Conservation (phyloP, 2,888 invertebrate genomes). For the Catocala fraxini region DNA sequence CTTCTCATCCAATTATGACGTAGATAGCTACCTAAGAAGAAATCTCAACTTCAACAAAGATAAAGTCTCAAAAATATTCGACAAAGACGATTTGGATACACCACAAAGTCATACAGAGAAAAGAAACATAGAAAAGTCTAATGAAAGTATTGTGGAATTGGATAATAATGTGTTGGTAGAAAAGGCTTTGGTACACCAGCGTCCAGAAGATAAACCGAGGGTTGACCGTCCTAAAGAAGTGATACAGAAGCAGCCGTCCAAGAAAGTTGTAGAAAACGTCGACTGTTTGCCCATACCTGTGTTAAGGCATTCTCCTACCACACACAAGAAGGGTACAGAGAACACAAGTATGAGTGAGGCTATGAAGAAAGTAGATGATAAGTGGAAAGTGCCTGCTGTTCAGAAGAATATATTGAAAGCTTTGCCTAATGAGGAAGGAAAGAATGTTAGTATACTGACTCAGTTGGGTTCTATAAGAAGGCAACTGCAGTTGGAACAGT, state of each 20-base stretch:
- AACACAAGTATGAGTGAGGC: conserved; percentile 67
- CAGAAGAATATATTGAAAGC: conserved; percentile 88
- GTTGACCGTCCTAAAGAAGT: conserved; percentile 18
- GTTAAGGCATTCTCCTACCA: conserved; percentile 84
- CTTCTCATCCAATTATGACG: conserved; percentile 77
- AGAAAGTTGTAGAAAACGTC: conserved; percentile 3
- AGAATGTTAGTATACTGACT: conserved; percentile 87
- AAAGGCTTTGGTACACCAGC: conserved; percentile 60
- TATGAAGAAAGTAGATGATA: conserved; percentile 78
- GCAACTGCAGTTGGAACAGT: conserved; percentile 90
- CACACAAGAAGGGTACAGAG: conserved; percentile 30
- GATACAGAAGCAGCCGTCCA: conserved; percentile 27
- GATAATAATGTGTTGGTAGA: conserved; percentile 48
- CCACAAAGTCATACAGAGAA: conserved; percentile 3
- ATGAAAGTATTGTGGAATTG: conserved; percentile 4
- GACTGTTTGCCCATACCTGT: conserved; percentile 88
- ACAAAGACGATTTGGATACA: conserved; percentile 1
- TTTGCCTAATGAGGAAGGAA: conserved; percentile 78
- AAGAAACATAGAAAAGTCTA: neutral
- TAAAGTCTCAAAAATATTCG: conserved; percentile 9
- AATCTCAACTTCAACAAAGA: conserved; percentile 71
- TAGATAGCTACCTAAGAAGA: conserved; percentile 75
- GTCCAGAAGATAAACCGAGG: conserved; percentile 11
- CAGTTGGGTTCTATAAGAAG: conserved; percentile 90
- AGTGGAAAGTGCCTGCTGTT: conserved; percentile 89